phyloP scores from a whole-genome alignment of 2,797 vertebrate genomes.

The Sciaenops ocellatus region DNA sequence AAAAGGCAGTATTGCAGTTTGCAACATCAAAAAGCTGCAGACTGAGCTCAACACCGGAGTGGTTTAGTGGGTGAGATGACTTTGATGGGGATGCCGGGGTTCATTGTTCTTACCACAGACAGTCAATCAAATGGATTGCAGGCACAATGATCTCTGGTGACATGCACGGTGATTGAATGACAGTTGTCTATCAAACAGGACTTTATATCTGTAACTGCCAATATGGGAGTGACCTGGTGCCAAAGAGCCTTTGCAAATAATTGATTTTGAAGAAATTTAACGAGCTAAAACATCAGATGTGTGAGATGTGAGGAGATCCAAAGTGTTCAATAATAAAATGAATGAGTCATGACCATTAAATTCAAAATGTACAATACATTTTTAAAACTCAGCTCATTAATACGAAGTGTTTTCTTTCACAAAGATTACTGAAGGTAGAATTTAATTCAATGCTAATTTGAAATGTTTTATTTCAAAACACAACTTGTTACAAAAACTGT shows the following conservation, averaged over 20 bases:
- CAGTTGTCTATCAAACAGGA: constrained; percentile 33
- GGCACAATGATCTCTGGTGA: constrained; percentile 35
- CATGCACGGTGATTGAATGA: constrained; percentile 60
- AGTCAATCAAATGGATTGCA: constrained; percentile 45
- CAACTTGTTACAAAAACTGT: no score
- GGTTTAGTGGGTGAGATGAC: constrained; percentile 36
- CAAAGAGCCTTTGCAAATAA: constrained; percentile 16
- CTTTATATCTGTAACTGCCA: constrained; percentile 7
- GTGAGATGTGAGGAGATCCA: constrained; percentile 4
- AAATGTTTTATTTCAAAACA: neutral
- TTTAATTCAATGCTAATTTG: neutral
- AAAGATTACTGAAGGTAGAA: neutral
- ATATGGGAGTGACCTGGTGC: constrained; percentile 6
- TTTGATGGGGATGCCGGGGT: constrained; percentile 42
- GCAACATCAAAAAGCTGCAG: constrained; percentile 36
- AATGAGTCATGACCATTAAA: neutral
- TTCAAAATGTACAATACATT: neutral
- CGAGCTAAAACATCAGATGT: neutral
- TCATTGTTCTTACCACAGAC: constrained; percentile 26
- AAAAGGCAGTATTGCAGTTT: constrained; percentile 38
- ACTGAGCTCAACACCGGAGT: constrained; percentile 6
- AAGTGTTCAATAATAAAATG: constrained; percentile 14
- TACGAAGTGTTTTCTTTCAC: neutral
- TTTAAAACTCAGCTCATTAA: neutral
- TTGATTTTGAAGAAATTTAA: constrained; percentile 5